Evolutionary conservation across 2,888 invertebrate species (phyloP).

Genomic region (Aspidiotus rigidus): DNA sequence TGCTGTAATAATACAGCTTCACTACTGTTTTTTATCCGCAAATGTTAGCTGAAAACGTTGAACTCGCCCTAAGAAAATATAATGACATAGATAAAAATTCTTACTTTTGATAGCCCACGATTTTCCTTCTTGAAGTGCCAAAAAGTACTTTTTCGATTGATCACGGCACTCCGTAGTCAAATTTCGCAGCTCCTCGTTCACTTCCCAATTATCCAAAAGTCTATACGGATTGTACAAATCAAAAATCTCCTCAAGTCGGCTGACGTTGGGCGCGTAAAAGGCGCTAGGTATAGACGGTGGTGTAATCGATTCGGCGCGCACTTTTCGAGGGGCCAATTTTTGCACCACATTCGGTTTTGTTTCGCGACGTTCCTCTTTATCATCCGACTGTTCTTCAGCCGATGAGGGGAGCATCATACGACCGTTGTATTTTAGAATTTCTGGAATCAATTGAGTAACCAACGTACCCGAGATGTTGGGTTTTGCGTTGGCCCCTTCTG

Average conservation of each 20-base stretch:
- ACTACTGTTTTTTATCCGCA: too few relatives aligned
- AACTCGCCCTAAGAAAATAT: neutral
- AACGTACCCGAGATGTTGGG: constrained; percentile 15
- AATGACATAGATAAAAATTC: constrained; percentile 6
- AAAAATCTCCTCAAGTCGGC: constrained; percentile 22
- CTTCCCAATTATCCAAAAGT: constrained; percentile 20
- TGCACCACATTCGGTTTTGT: constrained; percentile 14
- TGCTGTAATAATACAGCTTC: too few relatives aligned
- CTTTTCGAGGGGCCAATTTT: constrained; percentile 1
- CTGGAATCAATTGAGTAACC: constrained; percentile 24
- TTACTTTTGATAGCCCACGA: constrained; percentile 32
- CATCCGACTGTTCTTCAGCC: constrained; percentile 5
- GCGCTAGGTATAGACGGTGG: neutral
- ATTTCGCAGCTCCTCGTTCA: constrained; percentile 5
- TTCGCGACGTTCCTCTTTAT: constrained; percentile 6
- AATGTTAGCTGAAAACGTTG: too few relatives aligned
- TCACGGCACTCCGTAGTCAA: constrained; percentile 6
- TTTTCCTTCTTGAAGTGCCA: constrained; percentile 14
- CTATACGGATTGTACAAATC: constrained; percentile 29
- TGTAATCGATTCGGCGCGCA: neutral
- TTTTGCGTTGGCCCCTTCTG: constrained; percentile 3
- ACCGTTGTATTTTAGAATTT: constrained; percentile 30
- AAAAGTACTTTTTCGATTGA: constrained; percentile 16
- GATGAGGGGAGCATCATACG: constrained; percentile 13
- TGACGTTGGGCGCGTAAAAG: constrained; percentile 6